Evolutionary conservation across 2,113 vertebrate genomes (phyloP).

Genomic region (Ophthalmolycus amberensis): DNA sequence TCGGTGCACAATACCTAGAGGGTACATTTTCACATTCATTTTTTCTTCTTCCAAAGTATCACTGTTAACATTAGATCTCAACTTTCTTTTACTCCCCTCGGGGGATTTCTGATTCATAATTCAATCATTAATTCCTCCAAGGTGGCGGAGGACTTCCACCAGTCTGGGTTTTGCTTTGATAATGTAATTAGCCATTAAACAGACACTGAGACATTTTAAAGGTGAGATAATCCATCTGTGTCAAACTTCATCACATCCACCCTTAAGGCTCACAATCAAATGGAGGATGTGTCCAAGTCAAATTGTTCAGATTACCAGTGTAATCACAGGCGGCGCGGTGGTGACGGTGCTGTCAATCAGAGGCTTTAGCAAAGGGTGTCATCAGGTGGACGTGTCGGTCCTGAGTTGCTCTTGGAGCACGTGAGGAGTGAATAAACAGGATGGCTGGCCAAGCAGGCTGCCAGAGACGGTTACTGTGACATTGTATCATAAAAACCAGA

Average conservation of each 20-base stretch:
- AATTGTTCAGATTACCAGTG: conserved; percentile 68
- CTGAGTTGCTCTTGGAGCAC: conserved; percentile 43
- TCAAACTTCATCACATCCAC: conserved; percentile 54
- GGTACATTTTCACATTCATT: conserved; percentile 59
- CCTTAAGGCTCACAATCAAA: conserved; percentile 58
- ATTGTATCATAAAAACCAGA: conserved; percentile 82
- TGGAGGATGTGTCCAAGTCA: conserved; percentile 53
- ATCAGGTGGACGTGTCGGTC: conserved; percentile 63
- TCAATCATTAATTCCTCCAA: conserved; percentile 73
- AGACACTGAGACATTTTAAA: conserved; percentile 67
- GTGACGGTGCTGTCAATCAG: conserved; percentile 59
- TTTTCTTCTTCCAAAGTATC: conserved; percentile 55
- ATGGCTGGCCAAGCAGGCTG: conserved; percentile 63
- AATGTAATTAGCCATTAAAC: conserved; percentile 72
- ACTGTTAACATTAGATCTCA: conserved; percentile 72
- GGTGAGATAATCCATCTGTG: conserved; percentile 54
- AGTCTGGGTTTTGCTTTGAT: conserved; percentile 49
- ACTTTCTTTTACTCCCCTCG: conserved; percentile 65
- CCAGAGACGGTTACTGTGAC: conserved; percentile 78
- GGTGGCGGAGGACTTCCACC: conserved; percentile 60
- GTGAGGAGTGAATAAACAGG: conserved; percentile 72
- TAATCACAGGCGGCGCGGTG: conserved; percentile 52
- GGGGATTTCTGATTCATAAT: conserved; percentile 68
- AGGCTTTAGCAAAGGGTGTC: conserved; percentile 45
- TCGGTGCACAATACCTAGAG: conserved; percentile 67